These are phyloP conservation scores for Eristalis pertinax DNA, from an alignment of 2,888 invertebrate species.

Conservation along the genomic window DNA sequence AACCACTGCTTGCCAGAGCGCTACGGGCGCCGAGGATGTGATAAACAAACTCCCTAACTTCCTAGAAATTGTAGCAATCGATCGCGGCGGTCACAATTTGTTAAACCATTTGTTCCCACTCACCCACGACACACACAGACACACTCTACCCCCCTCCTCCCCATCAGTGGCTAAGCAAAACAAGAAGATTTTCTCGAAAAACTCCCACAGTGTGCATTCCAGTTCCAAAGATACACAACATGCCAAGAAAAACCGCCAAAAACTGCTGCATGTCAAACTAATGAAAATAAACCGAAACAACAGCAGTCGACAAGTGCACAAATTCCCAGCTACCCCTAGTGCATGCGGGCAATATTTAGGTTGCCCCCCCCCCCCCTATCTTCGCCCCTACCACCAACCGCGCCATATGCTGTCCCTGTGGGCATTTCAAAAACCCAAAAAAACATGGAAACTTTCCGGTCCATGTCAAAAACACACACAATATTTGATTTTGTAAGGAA, in stretches of 20 bases:
- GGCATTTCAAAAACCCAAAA: slow-evolving; percentile 39
- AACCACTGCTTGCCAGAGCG: no score
- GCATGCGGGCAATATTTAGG: slow-evolving; percentile 27
- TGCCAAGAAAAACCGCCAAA: slow-evolving; percentile 33
- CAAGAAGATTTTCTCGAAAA: neutral
- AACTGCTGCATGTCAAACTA: slow-evolving; percentile 46
- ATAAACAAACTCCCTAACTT: no score
- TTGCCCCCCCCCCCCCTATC: neutral
- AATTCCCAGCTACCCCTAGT: slow-evolving; percentile 44
- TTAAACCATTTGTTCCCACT: no score
- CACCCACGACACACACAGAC: neutral
- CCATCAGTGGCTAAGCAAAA: neutral
- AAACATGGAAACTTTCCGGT: slow-evolving; percentile 37
- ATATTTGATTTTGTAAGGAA: slow-evolving; percentile 54
- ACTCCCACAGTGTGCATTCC: neutral
- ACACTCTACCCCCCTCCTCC: no score
- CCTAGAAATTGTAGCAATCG: no score
- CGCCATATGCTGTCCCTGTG: slow-evolving; percentile 6
- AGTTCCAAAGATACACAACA: neutral
- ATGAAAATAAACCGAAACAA: slow-evolving; percentile 47
- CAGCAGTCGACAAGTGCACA: slow-evolving; percentile 53
- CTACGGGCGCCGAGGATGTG: no score
- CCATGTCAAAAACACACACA: neutral
- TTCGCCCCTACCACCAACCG: neutral
- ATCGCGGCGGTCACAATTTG: no score